Conservation (phyloP, 2,113 vertebrate genomes). For the Scortum barcoo region DNA sequence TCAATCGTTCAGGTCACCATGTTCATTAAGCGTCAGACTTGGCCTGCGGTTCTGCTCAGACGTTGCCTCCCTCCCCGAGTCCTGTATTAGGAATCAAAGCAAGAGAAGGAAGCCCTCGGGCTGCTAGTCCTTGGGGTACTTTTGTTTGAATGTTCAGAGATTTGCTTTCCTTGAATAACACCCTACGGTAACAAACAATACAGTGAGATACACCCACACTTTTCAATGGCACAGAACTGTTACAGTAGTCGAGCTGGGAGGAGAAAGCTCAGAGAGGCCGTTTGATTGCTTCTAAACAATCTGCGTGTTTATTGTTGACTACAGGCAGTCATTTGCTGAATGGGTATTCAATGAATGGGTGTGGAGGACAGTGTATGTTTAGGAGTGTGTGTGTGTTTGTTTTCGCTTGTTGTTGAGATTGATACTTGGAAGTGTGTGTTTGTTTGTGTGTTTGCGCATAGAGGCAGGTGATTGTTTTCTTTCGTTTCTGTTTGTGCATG, state of each 20-base stretch:
- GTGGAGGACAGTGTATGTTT: slow-evolving; percentile 63
- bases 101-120: slow-evolving; percentile 87
- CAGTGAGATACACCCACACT: slow-evolving; percentile 81
- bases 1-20: slow-evolving; percentile 81
- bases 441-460: slow-evolving; percentile 56
- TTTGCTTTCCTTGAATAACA: slow-evolving; percentile 86
- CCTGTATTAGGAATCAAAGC: slow-evolving; percentile 87
- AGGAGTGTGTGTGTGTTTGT: slow-evolving; percentile 69
- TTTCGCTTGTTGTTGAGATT: slow-evolving; percentile 63
- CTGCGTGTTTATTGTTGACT: slow-evolving; percentile 81
- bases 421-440: slow-evolving; percentile 58
- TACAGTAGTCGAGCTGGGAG: slow-evolving; percentile 69
- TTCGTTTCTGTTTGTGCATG: slow-evolving; percentile 31
- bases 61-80: slow-evolving; percentile 62
- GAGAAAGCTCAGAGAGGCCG: slow-evolving; percentile 63
- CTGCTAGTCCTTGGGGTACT: slow-evolving; percentile 87
- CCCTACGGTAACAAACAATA: slow-evolving; percentile 79
- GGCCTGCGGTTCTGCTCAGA: slow-evolving; percentile 53
- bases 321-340: slow-evolving; percentile 66
- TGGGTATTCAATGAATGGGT: slow-evolving; percentile 71
- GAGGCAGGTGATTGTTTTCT: slow-evolving; percentile 45
- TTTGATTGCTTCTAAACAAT: slow-evolving; percentile 83
- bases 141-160: slow-evolving; percentile 87
- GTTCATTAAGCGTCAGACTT: slow-evolving; percentile 81
- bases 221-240: slow-evolving; percentile 78